A percentile compares a stretch with the other conserved stretches of the same genome.
phyloP scores from a whole-genome alignment of 2,113 vertebrate species.

The Lota lota region DNA sequence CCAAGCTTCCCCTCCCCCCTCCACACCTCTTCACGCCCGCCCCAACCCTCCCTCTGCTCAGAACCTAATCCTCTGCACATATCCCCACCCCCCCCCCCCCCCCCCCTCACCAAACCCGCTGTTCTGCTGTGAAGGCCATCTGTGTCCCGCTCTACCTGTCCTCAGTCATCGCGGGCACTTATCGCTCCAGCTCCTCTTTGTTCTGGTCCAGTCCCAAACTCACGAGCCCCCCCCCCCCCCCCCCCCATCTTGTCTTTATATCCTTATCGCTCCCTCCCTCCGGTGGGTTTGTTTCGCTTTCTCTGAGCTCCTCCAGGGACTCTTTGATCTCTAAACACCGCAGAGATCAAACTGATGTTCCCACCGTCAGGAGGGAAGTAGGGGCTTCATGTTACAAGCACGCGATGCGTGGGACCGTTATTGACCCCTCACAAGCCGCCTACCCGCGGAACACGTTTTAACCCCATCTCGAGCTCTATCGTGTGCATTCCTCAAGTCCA shows the following conservation, averaged over 20 bases:
- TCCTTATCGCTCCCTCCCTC: slow-evolving; percentile 20
- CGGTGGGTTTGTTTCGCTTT: slow-evolving; percentile 18
- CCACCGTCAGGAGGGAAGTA: neutral
- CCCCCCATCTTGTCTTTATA: slow-evolving; percentile 4
- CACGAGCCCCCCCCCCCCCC: slow-evolving; percentile 47
- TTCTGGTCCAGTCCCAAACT: slow-evolving; percentile 46
- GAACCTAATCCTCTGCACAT: slow-evolving; percentile 25
- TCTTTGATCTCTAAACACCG: slow-evolving; percentile 11
- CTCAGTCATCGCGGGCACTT: slow-evolving; percentile 69
- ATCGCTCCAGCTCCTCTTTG: slow-evolving; percentile 38
- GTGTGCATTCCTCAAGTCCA: too few relatives aligned
- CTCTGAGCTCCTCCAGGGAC: slow-evolving; percentile 10
- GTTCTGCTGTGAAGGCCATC: slow-evolving; percentile 37
- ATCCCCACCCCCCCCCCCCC: slow-evolving; percentile 10
- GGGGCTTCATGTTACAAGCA: neutral
- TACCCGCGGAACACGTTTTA: neutral
- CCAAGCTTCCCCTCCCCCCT: slow-evolving; percentile 15
- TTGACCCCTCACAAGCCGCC: neutral
- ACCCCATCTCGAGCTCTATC: slow-evolving; percentile 4
- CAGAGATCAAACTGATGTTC: neutral
- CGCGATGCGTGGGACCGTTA: neutral
- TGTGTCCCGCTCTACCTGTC: slow-evolving; percentile 57
- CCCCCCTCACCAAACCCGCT: neutral
- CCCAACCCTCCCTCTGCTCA: slow-evolving; percentile 32
- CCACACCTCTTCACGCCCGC: slow-evolving; percentile 2